Evolutionary conservation across 2,888 invertebrate species (phyloP), one percentile per base, ranked within the genome.

Genomic region (Aspidiotus destructor): DNA sequence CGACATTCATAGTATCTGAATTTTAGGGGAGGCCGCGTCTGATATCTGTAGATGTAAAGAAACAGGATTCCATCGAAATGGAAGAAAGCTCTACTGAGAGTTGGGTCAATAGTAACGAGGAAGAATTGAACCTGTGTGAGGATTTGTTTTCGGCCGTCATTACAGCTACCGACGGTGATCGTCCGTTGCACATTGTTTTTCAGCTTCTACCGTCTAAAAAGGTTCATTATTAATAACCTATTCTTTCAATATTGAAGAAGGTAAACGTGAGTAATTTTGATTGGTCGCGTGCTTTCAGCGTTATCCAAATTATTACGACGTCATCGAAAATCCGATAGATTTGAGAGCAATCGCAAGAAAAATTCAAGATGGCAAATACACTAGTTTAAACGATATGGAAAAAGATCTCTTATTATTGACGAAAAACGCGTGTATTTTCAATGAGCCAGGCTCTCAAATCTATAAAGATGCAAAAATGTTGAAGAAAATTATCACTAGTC

Each of bases 361-460:
- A 78, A 91, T 98, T 65, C 92, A 92, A 78, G 86, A 86, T 69
- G 86, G 85, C 65, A 86, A 88, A 68, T 99, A 98, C 76, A 79
- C 81, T 0, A 84, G 80, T 72, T 77, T 98, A 48, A 80, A 92
- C 60, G 93, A 95, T 68, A 82, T 99, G 81, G 96, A 96, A 77
- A 86, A 86, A 71, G 98, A 99, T 80, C 79, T 99, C 53, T 78
- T 88, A 72, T 80, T 91, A 65, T 92, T 99, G 89, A 90, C 91
- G 61, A 87, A 89, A 73, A 99, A 99, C 78, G 98, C 98, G 0
- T 96, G 95, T 76, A 82, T 86, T 16, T 99, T 95, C 76, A 98
- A 98, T 77, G 97, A 97, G 76, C 94, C 98, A 0, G 94, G 94
- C 2, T 96, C 96, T 13, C 88, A 89, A 76, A 96, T 98, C 73